phyloP scores from a whole-genome alignment of 2,797 vertebrate species.

The Clarias laeviceps region DNA sequence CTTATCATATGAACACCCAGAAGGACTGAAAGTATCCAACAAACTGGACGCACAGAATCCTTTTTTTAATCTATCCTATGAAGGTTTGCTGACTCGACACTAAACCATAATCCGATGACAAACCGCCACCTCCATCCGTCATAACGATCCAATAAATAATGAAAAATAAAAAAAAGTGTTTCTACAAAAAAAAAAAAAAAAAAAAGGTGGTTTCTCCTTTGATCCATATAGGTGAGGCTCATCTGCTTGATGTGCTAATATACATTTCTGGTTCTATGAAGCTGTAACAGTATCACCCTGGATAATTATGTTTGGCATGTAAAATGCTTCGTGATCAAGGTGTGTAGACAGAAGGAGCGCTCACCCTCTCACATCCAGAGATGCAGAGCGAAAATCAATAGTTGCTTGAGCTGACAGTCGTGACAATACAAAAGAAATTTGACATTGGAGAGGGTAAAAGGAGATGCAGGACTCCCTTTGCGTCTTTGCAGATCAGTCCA shows the following conservation, averaged over 20 bases:
- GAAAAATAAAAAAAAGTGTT: neutral
- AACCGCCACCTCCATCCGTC: neutral
- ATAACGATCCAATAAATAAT: neutral
- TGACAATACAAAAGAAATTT: constrained; percentile 46
- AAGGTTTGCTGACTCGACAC: neutral
- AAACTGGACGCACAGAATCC: neutral
- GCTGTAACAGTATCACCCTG: neutral
- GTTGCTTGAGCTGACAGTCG: constrained; percentile 45
- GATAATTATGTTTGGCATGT: constrained; percentile 2
- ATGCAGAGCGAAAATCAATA: constrained; percentile 45
- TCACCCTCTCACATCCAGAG: constrained; percentile 17
- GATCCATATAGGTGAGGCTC: neutral
- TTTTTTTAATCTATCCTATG: neutral
- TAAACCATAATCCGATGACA: neutral
- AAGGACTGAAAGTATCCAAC: neutral
- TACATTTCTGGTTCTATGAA: neutral
- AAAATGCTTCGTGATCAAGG: neutral
- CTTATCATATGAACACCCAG: neutral
- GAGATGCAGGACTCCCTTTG: constrained; percentile 7
- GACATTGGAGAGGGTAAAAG: constrained; percentile 30
- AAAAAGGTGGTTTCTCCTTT: neutral
- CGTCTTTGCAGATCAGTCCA: constrained; percentile 14
- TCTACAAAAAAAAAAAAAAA: neutral
- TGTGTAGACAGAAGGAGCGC: constrained; percentile 30
- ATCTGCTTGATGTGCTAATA: neutral